A percentile compares a stretch with the other conserved stretches of the same genome.
phyloP scores from a whole-genome alignment of 2,888 invertebrate genomes.

The Zele albiditarsus region DNA sequence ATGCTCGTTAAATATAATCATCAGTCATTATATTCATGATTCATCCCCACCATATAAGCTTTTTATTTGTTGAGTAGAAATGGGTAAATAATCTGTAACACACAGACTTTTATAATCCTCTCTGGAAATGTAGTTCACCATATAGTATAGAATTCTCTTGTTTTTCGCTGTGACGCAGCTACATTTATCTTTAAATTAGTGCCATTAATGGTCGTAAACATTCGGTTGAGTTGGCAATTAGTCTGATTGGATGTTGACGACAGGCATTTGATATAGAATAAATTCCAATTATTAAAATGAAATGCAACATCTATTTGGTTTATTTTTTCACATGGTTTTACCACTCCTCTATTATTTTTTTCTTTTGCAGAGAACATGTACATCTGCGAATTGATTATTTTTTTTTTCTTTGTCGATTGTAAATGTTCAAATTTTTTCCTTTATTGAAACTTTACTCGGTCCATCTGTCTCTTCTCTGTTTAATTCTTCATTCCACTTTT shows the following conservation, averaged over 20 bases:
- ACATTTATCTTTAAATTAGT: conserved; percentile 7
- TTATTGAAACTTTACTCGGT: not conserved
- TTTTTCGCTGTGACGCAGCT: not conserved
- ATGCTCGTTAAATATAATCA: conserved; percentile 2
- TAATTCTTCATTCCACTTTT: conserved; percentile 42
- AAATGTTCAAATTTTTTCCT: conserved; percentile 2
- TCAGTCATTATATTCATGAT: not conserved
- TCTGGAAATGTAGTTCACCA: not conserved
- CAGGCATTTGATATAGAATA: not conserved
- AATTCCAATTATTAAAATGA: not conserved
- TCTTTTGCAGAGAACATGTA: not conserved
- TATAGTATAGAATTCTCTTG: not conserved
- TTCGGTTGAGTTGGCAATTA: not conserved
- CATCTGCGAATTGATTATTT: not conserved
- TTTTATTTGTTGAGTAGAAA: not conserved
- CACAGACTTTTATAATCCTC: not conserved
- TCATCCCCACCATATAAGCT: not conserved
- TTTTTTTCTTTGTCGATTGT: not conserved
- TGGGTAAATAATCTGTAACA: conserved; percentile 5
- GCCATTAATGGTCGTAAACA: conserved; percentile 13
- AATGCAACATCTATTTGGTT: not conserved
- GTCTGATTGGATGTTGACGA: conserved; percentile 5
- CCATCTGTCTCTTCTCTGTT: conserved; percentile 61
- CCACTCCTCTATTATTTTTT: not conserved
- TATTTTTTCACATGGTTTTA: not conserved